Evolutionary conservation across 2,113 vertebrate species (phyloP), one percentile per base, ranked within the genome.

Genomic region (Cisticola juncidis): DNA sequence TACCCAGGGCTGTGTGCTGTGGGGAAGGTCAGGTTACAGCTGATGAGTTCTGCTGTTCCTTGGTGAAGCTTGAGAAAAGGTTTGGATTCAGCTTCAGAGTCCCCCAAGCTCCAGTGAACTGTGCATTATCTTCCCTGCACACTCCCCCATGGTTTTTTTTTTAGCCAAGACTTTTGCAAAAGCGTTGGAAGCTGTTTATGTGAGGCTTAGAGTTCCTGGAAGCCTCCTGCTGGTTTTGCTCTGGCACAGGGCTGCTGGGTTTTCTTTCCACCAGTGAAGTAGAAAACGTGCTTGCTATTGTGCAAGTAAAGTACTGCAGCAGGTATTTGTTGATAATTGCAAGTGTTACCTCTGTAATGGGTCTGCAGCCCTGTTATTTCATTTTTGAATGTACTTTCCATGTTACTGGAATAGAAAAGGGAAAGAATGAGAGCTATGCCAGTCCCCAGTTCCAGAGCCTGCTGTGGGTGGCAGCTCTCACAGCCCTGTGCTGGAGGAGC

Each of bases 381-480:
- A 2, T 13, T 91, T 90, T 29, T 74, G 29, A 2, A 12, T 64
- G 61, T 60, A 9, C 66, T 94, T 91, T 85, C 44, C 20, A 14
- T 79, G 87, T 60, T 28, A 9, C 5, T 87, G 81, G 31, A 36
- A 15, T 29, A 82, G 57, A 71, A 95, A 29, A 51, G n/a, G 73
- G 65, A 38, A 81, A 9, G 69, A 93, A 79, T 79, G 77, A 66
- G 42, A 84, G 45, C 35, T 58, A 6, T 14, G 60, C 45, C 42
- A 57, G 74, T n/a, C 35, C 57, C 35, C 35, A 51, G 47, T 38
- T 84, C 17, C 69, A 93, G 95, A 64, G 48, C 19, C 69, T 90
- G 84, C 65, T 76, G 94, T 90, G 87, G 84, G 92, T 89, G 79
- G 94, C 40, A 94, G 85, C 66, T 81, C 78, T 76, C 19, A 12